Evolutionary conservation across 2,797 vertebrate genomes (phyloP).

Genomic region (Remorina albescens): DNA sequence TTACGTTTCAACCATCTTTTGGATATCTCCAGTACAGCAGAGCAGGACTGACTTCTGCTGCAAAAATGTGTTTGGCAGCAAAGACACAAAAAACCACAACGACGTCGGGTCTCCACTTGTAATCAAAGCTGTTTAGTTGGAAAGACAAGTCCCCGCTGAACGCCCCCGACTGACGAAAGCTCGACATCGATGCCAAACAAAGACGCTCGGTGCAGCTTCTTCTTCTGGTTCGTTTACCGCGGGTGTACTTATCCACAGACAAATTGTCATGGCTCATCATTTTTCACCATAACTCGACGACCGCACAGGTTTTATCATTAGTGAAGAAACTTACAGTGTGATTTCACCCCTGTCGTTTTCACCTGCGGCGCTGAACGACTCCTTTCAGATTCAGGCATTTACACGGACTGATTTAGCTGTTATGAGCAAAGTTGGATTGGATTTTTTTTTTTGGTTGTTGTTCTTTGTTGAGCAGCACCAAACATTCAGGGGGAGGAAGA

Average conservation of each 20-base stretch:
- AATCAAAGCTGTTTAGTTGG: slow-evolving; percentile 18
- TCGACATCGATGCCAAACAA: neutral
- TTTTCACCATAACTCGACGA: neutral
- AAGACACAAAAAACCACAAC: slow-evolving; percentile 16
- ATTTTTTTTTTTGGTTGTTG: neutral
- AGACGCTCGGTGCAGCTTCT: neutral
- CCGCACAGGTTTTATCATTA: slow-evolving; percentile 6
- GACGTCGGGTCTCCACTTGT: slow-evolving; percentile 19
- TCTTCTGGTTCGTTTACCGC: neutral
- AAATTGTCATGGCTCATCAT: neutral
- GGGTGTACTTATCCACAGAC: neutral
- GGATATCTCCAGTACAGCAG: slow-evolving; percentile 24
- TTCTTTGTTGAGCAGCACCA: neutral
- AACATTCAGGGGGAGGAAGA: slow-evolving; percentile 5
- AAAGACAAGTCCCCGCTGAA: slow-evolving; percentile 4
- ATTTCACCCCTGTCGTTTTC: neutral
- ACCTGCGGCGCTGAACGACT: neutral
- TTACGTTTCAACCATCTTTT: slow-evolving; percentile 1
- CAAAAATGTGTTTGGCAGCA: slow-evolving; percentile 46
- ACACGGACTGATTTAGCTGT: neutral
- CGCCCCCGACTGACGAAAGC: slow-evolving; percentile 9
- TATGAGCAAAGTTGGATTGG: neutral
- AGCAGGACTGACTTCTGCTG: slow-evolving; percentile 23
- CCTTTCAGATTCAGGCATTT: slow-evolving; percentile 1
- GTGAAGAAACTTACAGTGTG: neutral